Evolutionary conservation across 2,113 vertebrate species (phyloP).

Genomic region (Pica pica): DNA sequence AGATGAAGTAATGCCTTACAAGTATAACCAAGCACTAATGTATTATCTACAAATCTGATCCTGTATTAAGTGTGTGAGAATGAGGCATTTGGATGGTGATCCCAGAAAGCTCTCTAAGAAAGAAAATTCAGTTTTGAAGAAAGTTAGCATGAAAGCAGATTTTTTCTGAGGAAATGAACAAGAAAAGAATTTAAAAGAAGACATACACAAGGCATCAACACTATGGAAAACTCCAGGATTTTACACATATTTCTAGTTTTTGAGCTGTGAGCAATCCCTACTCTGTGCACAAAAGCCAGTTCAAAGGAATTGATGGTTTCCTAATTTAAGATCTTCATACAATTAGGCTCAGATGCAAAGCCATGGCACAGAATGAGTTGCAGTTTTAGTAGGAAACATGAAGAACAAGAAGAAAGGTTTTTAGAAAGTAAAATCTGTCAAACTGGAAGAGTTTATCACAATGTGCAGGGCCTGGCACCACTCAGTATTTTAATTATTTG

Average conservation of each 20-base stretch:
- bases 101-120: background rate
- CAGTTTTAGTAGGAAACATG: background rate
- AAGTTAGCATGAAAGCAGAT: background rate
- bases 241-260: background rate
- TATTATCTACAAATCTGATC: slow-evolving; percentile 19
- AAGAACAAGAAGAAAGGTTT: background rate
- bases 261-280: background rate
- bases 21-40: background rate
- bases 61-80: background rate
- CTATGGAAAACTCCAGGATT: background rate
- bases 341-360: background rate
- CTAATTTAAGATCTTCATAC: background rate
- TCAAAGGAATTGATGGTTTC: background rate
- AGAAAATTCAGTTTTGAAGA: background rate
- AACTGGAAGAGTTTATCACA: background rate
- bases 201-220: background rate
- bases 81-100: background rate
- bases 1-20: background rate
- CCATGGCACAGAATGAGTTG: background rate
- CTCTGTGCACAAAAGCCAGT: background rate
- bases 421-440: background rate
- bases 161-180: background rate
- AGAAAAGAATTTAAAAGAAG: background rate
- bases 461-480: background rate
- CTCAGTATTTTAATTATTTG: background rate